phyloP scores from a whole-genome alignment of 2,888 invertebrate species.

The Tipula vernalis region DNA sequence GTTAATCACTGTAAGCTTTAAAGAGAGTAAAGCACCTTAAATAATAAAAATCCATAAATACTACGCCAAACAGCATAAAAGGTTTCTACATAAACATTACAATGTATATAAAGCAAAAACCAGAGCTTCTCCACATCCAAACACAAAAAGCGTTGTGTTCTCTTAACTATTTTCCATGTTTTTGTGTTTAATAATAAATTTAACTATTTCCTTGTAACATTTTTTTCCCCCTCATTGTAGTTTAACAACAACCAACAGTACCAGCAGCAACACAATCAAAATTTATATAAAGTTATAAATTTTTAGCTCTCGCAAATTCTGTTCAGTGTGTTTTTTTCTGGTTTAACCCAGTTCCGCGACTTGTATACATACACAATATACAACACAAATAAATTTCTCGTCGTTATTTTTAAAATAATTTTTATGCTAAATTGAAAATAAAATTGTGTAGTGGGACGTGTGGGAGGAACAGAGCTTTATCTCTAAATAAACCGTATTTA shows the following conservation, averaged over 20 bases:
- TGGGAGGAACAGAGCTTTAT: not conserved
- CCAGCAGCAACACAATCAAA: not conserved
- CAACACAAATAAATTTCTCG: not conserved
- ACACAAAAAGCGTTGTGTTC: not conserved
- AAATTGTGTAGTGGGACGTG: not conserved
- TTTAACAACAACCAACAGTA: not conserved
- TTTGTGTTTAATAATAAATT: not conserved
- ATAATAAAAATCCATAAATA: not conserved
- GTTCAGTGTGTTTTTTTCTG: not conserved
- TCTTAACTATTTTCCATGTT: not conserved
- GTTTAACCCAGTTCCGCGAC: not conserved
- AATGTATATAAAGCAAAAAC: no score
- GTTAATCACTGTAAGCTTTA: no score
- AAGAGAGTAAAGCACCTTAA: no score
- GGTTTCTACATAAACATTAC: no score
- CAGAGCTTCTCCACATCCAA: not conserved
- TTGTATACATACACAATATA: not conserved
- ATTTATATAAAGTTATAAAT: not conserved
- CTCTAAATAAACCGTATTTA: not conserved
- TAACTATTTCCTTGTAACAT: not conserved
- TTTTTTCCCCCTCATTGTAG: not conserved
- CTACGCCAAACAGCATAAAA: not conserved
- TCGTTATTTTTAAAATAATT: not conserved
- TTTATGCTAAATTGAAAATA: not conserved
- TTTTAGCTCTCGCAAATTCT: not conserved